These are phyloP conservation scores for Nothobranchius furzeri DNA, from an alignment of 2,113 vertebrate genomes.

Conservation along the genomic window DNA sequence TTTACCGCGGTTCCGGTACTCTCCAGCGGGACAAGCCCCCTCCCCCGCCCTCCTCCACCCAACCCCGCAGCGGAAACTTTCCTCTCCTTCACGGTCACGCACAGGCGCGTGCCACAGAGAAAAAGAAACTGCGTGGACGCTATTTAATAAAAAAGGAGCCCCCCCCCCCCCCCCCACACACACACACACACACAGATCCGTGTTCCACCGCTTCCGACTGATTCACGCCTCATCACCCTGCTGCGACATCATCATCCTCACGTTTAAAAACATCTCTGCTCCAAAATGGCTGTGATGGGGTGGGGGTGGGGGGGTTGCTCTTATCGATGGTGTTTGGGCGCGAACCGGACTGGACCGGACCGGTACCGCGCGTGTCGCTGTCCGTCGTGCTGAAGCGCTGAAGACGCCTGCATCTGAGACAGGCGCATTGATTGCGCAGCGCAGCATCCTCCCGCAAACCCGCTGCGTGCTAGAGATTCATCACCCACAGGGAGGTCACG, in stretches of 20 bases:
- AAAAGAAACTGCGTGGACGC: constrained; percentile 61
- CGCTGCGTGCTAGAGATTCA: constrained; percentile 50
- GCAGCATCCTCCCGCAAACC: constrained; percentile 43
- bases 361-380: constrained; percentile 45
- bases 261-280: neutral
- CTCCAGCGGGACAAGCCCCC: constrained; percentile 40
- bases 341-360: too few relatives aligned
- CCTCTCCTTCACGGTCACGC: constrained; percentile 29
- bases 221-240: constrained; percentile 20
- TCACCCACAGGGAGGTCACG: constrained; percentile 48
- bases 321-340: neutral
- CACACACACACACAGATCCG: neutral
- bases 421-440: constrained; percentile 66
- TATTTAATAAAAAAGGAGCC: constrained; percentile 28
- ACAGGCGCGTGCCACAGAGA: constrained; percentile 44
- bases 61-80: neutral
- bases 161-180: neutral
- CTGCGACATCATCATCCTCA: constrained; percentile 42
- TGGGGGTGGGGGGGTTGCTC: neutral
- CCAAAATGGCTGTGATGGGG: too few relatives aligned
- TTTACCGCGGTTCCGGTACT: constrained; percentile 50
- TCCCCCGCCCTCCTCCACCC: neutral
- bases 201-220: constrained; percentile 26
- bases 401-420: constrained; percentile 73
- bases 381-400: constrained; percentile 71